Evolutionary conservation across 1,140 invertebrate species (phyloP).

Genomic region (Drosophila trapezifrons): DNA sequence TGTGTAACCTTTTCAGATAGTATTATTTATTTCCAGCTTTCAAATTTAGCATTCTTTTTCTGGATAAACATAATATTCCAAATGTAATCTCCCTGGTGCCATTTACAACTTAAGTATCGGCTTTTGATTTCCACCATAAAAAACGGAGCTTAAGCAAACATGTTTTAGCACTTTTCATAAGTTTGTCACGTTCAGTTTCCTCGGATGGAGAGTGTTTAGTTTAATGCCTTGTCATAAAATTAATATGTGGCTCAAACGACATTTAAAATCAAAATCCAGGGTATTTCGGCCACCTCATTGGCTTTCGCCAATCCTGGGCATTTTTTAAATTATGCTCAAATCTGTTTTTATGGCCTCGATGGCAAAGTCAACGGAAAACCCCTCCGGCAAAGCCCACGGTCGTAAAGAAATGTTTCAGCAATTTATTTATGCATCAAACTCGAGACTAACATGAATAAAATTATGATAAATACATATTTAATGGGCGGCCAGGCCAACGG

Average conservation of each 20-base stretch:
- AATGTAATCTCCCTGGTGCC: not conserved
- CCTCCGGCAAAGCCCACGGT: slow-evolving; percentile 21
- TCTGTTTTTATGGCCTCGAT: slow-evolving; percentile 62
- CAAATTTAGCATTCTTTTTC: not conserved
- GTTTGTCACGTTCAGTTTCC: slow-evolving; percentile 37
- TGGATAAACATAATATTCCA: not conserved
- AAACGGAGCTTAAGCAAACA: slow-evolving; percentile 27
- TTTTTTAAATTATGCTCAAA: slow-evolving; percentile 66
- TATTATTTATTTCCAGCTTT: not conserved
- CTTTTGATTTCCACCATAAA: slow-evolving; percentile 11
- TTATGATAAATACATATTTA: slow-evolving; percentile 69
- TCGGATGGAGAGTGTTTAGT: slow-evolving; percentile 31
- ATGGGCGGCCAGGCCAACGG: slow-evolving; percentile 23
- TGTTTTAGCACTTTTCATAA: slow-evolving; percentile 42
- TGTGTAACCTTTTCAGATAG: too few species aligned
- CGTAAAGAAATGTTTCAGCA: slow-evolving; percentile 56
- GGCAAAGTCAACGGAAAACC: slow-evolving; percentile 23
- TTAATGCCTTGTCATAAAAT: slow-evolving; percentile 60
- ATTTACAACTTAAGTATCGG: slow-evolving; percentile 4
- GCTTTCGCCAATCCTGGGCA: slow-evolving; percentile 6
- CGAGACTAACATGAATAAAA: slow-evolving; percentile 50
- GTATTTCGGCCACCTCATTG: slow-evolving; percentile 7
- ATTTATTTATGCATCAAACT: slow-evolving; percentile 49
- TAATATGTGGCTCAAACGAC: slow-evolving; percentile 28
- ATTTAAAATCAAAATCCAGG: slow-evolving; percentile 40